phyloP scores from a whole-genome alignment of 2,797 vertebrate genomes.

The Sylvilagus floridanus region DNA sequence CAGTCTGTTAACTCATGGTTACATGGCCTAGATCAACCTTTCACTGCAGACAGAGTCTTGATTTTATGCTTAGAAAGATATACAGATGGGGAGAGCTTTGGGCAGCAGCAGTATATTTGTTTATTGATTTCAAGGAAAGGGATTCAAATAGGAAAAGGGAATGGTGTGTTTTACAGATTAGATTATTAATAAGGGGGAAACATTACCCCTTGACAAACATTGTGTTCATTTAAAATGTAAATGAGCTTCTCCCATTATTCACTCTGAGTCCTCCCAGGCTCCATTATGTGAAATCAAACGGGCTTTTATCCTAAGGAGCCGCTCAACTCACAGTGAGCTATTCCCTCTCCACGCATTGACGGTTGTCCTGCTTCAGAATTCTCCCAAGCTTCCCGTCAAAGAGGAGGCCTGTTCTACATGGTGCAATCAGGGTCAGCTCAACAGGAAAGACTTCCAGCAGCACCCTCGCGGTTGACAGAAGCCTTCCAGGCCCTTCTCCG shows the following conservation, averaged over 20 bases:
- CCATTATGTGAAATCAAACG: conserved; percentile 59
- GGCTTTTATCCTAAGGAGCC: conserved; percentile 36
- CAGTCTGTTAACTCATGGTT: conserved; percentile 43
- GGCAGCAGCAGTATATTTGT: conserved; percentile 49
- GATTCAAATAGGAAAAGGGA: not conserved
- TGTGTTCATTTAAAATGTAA: conserved; percentile 87
- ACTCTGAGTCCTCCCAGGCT: conserved; percentile 69
- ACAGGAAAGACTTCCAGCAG: not conserved
- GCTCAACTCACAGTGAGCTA: conserved; percentile 1
- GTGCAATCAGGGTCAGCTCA: not conserved
- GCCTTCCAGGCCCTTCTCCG: not conserved
- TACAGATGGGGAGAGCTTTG: not conserved
- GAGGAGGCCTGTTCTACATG: not conserved
- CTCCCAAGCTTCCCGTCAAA: not conserved
- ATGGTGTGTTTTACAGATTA: conserved; percentile 39
- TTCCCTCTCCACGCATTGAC: not conserved
- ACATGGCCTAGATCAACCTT: not conserved
- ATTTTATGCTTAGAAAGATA: conserved; percentile 60
- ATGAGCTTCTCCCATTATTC: conserved; percentile 69
- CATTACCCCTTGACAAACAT: conserved; percentile 41
- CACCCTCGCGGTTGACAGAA: not conserved
- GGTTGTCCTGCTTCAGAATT: not conserved
- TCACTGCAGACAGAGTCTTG: conserved; percentile 20
- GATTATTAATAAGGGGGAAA: not conserved
- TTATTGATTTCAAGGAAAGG: conserved; percentile 56